Evolutionary conservation across 2,888 invertebrate species (phyloP).

Genomic region (Argyresthia goedartella): DNA sequence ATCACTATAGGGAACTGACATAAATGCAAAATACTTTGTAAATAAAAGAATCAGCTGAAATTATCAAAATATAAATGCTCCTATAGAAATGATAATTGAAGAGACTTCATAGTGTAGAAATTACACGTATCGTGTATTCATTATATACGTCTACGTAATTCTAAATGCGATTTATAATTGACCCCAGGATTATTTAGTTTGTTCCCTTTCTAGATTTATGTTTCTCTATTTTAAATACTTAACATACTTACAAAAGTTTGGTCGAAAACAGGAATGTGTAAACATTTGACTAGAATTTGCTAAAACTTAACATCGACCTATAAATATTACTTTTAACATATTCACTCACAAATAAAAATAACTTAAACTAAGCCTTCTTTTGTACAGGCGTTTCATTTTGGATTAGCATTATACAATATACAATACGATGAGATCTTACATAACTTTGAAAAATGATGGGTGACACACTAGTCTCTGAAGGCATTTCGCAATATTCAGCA

Average conservation of each 20-base stretch:
- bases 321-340: conserved; percentile 59
- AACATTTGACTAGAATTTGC: conserved; percentile 70
- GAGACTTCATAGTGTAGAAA: not conserved
- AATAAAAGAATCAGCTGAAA: not conserved
- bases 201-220: not conserved
- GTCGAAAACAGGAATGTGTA: conserved; percentile 70
- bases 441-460: not conserved
- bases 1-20: too few relatives aligned
- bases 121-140: not conserved
- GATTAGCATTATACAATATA: conserved; percentile 22
- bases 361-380: conserved; percentile 24
- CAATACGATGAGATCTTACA: conserved; percentile 55
- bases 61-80: not conserved
- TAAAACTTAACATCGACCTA: conserved; percentile 67
- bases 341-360: conserved; percentile 36
- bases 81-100: not conserved
- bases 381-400: conserved; percentile 22
- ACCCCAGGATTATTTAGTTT: not conserved
- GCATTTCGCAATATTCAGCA: not conserved
- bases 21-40: not conserved
- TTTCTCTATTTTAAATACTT: conserved; percentile 3
- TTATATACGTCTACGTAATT: not conserved
- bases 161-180: not conserved
- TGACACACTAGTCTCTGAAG: conserved; percentile 12
- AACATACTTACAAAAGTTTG: conserved; percentile 37